A percentile compares a stretch with the other conserved stretches of the same genome.
Evolutionary conservation across 1,140 invertebrate species (phyloP).

Genomic region (Papilio glaucus): DNA sequence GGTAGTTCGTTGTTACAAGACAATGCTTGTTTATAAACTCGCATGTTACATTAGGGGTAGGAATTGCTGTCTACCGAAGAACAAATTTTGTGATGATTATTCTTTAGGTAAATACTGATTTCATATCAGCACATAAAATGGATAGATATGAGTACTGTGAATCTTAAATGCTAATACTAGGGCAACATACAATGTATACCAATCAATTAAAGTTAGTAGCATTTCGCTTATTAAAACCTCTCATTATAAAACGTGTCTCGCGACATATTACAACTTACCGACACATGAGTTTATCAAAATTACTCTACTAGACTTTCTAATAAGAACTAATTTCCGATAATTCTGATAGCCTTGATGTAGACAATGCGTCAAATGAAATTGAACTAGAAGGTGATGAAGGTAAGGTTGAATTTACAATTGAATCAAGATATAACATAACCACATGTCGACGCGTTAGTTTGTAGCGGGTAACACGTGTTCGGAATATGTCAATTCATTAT

Average conservation of each 20-base stretch:
- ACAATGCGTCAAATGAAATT: constrained; percentile 38
- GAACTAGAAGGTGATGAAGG: constrained; percentile 40
- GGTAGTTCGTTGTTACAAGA: too few relatives aligned
- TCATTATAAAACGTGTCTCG: constrained; percentile 56
- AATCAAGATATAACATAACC: constrained; percentile 46
- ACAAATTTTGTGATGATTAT: too few relatives aligned
- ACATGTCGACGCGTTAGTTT: constrained; percentile 62
- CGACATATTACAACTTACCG: constrained; percentile 50
- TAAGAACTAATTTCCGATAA: constrained; percentile 59
- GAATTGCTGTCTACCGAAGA: too few relatives aligned
- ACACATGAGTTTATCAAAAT: constrained; percentile 48
- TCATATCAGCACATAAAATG: too few relatives aligned
- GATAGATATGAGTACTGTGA: neutral
- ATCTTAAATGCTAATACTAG: neutral
- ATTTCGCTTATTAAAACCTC: constrained; percentile 57
- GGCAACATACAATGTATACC: constrained; percentile 21
- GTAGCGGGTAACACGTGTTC: constrained; percentile 70
- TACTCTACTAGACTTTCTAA: constrained; percentile 45
- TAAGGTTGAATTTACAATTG: constrained; percentile 53
- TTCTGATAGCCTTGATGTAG: constrained; percentile 36
- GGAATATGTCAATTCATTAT: constrained; percentile 82
- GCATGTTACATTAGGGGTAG: too few relatives aligned
- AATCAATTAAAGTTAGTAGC: constrained; percentile 44
- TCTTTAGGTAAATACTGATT: too few relatives aligned
- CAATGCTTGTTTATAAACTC: too few relatives aligned